These are phyloP conservation scores for Microplitis deprimator DNA, from an alignment of 2,888 invertebrate species.

Conservation along the genomic window DNA sequence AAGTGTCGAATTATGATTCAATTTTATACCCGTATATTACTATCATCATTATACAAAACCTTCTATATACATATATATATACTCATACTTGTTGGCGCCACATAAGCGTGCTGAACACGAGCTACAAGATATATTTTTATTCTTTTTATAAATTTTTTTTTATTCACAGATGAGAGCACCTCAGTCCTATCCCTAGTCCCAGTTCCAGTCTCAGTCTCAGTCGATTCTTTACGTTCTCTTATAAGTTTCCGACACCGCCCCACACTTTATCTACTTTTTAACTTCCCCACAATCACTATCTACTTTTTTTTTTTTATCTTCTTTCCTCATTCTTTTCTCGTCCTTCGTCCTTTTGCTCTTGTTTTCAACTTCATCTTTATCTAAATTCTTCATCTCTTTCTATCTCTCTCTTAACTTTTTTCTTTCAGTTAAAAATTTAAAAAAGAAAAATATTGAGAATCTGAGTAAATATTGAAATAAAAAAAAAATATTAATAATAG, in stretches of 20 bases:
- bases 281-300: slow-evolving; percentile 19
- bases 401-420: slow-evolving; percentile 2
- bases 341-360: neutral
- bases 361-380: neutral
- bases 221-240: neutral
- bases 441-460: neutral
- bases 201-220: too few species aligned
- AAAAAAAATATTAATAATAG: neutral
- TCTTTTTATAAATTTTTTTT: neutral
- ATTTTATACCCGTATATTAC: too few species aligned
- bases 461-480: neutral
- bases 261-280: slow-evolving; percentile 31
- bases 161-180: neutral
- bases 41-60: too few species aligned
- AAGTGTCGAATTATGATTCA: too few species aligned
- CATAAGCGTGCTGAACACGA: slow-evolving; percentile 1
- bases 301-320: neutral
- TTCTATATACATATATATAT: too few species aligned
- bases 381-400: neutral
- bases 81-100: neutral
- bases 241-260: neutral
- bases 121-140: neutral
- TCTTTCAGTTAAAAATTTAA: neutral
- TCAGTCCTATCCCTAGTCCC: neutral
- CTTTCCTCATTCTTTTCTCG: neutral